Base-by-base conservation (phyloP, 2,888 invertebrate species). In the Agonopterix subpropinquella region DNA sequence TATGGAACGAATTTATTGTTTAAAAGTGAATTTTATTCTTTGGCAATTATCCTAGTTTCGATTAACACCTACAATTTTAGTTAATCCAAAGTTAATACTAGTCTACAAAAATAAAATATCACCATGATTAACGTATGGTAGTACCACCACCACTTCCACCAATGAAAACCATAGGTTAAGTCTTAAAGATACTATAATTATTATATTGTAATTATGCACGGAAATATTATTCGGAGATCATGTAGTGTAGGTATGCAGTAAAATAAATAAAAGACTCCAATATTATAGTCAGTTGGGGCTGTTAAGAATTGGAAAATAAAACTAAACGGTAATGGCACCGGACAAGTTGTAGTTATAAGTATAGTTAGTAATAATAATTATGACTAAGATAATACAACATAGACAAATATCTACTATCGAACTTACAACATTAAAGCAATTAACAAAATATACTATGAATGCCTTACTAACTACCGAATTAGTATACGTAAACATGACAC, bases 21-120 rank as follows among this genome's bases (percentile, higher is more conserved):
- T 41, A 41, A 41, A 41, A n/a, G 13, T 28, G 28, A 7, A 41
- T 45, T 44, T 46, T 15, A 51, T 43, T 52, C 51, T 52, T 52
- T 52, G 51, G 51, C 51, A 48, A 51, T 48, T 42, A 43, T 44
- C 10, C 11, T 43, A 48, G 44, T 48, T 43, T 15, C 28, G n/a
- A n/a, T 36, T 41, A 41, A 47, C 36, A 36, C 11, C 47, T 41
- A 39, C 9, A n/a, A 15, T 28, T 28, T 36, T 41, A 41, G 7
- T 35, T 35, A 11, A 36, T 43, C 36, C 11, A 36, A 42, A n/a
- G 36, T 39, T 18, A 39, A 45, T 42, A 11, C 7, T 11, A 42
- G n/a, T 28, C 10, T 47, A 43, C 43, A 47, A 47, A 47, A 47
- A 47, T 43, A 47, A 47, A 41, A 47, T 47, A 47, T 47, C 35